These are phyloP conservation scores for Sinocyclocheilus maitianheensis DNA, from an alignment of 2,113 vertebrate genomes.

Conservation along the genomic window DNA sequence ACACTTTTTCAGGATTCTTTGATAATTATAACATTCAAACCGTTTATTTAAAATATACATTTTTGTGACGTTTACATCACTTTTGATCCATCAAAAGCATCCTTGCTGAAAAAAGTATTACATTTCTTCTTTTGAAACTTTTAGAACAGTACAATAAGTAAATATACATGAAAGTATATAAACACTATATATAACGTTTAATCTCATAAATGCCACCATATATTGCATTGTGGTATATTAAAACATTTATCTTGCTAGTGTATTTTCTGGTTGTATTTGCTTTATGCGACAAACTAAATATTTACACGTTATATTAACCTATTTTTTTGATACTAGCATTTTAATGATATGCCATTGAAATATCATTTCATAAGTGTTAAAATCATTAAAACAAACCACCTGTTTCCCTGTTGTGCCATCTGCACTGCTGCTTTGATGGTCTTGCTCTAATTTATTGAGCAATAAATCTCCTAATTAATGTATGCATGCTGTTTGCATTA, in stretches of 20 bases:
- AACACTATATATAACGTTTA: background rate
- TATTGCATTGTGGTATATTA: too few relatives aligned
- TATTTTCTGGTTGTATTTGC: too few relatives aligned
- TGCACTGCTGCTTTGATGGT: background rate
- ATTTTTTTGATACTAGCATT: background rate
- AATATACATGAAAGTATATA: too few relatives aligned
- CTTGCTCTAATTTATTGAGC: background rate
- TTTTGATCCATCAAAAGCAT: background rate
- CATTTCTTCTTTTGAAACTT: too few relatives aligned
- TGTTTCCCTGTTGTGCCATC: background rate
- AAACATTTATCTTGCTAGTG: too few relatives aligned
- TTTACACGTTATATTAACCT: background rate
- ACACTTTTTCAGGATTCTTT: background rate
- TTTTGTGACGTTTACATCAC: background rate
- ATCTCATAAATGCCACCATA: background rate
- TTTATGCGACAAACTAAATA: background rate
- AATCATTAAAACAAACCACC: background rate
- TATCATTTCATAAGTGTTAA: background rate
- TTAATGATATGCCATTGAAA: background rate
- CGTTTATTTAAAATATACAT: too few relatives aligned
- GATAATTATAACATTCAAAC: background rate
- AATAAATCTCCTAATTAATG: constrained; percentile 9
- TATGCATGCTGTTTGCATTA: background rate
- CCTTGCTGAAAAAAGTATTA: too few relatives aligned
- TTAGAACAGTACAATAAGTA: too few relatives aligned